Base-by-base conservation (phyloP, 2,113 vertebrate species). In the Silurus meridionalis region DNA sequence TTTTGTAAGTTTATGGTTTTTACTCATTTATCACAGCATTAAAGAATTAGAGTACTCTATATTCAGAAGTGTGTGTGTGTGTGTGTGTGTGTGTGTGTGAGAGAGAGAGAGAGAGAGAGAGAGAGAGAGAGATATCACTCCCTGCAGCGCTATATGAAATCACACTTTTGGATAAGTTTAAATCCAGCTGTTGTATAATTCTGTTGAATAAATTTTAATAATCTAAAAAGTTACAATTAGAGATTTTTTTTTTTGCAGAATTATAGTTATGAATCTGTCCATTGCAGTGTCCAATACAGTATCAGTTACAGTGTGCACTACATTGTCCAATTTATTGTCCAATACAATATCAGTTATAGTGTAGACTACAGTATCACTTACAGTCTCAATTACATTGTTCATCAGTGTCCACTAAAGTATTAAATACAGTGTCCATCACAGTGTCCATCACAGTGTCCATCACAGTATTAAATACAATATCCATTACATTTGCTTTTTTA, bases 141-240 rank as follows among this genome's bases (percentile, higher is more conserved):
- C 83, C 83, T 61, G 69, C 8, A 74, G 28, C 83, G 14, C 37
- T 19, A 48, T 37, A 63, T 63, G 79, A 63, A 58, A 63, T 63
- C 37, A 81, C 15, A 81, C 37, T 81, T 46, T 81, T 81, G 57
- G 78, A 80, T 37, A 81, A 81, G 58, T 63, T 81, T 81, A 81
- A 21, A 63, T 81, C 79, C 58, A 81, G 1, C 37, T 37, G 37
- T 37, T 37, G 37, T 37, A 37, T 37, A 37, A 37, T 37, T 37
- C 37, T 37, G 37, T 37, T 37, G 37, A 37, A 37, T 37, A 37
- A 37, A 37, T 1, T 37, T 37, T 17, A 5, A 23, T 63, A 8
- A 23, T n/a, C 1, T n/a, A 8, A 23, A 21, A 2, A 8, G 25
- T 25, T 15, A 67, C 10, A 66, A 14, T 66, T 14, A 67, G 37